Evolutionary conservation across 2,888 invertebrate species (phyloP), one percentile per base, ranked within the genome.

Genomic region (Abscondita cerata): DNA sequence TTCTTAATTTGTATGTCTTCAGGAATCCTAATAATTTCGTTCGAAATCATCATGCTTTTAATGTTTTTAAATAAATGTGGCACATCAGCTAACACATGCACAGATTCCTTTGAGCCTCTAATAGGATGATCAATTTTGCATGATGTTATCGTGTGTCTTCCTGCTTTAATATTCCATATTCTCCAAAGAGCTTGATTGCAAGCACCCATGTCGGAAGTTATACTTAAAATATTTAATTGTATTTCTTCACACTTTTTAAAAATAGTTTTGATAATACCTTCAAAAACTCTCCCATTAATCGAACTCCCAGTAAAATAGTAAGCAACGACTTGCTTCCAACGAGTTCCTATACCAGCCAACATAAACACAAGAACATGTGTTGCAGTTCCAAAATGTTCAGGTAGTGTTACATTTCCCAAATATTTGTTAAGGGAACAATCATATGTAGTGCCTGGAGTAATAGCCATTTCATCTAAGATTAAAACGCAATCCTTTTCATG

Each of bases 281-380:
- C 4, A 18, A 12, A 34, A 15, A 71, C 72, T 44, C 68, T 62
- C 9, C 70, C 63, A 12, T n/a, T n/a, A n/a, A n/a, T n/a, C 4
- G 67, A 68, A 31, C 68, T 58, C 2, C 64, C 57, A 44, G 73
- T 71, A 54, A 68, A 73, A 62, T 70, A 70, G 63, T 72, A 73
- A 4, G 68, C 72, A 6, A 74, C 67, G 9, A 58, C 56, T 52
- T 74, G 72, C 41, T 75, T 74, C 73, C 72, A 74, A n/a, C 71
- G 36, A 18, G 58, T 59, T 4, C 52, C 58, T 9, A 73, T 59
- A 19, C 73, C 74, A 18, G 58, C 70, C 25, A 75, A 40, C 68
- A 75, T 70, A 41, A 73, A 66, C 31, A 73, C 72, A 34, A 73
- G 54, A n/a, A 60, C 70, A 66, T 73, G 71, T 12, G 63, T 68